Evolutionary conservation across 2,797 vertebrate genomes (phyloP), one percentile per base, ranked within the genome.

Genomic region (Xiphorhynchus erythropygius): DNA sequence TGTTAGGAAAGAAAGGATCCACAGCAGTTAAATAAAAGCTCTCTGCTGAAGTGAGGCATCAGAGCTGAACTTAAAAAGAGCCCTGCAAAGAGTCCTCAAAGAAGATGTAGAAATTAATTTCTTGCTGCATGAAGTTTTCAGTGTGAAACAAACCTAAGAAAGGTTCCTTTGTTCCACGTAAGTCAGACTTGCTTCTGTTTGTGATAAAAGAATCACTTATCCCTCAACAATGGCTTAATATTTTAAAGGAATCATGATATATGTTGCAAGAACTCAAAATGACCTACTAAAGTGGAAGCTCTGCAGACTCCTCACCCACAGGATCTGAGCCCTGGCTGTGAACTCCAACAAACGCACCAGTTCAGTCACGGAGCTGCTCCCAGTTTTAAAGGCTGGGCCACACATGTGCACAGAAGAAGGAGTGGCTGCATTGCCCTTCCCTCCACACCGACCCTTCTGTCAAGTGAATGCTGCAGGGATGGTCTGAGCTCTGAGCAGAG

Each of bases 401-500:
- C 7, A 7, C 0, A 2, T 3, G 6, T 9, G 10, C 39, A 49
- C 18, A 46, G 74, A 23, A 28, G 8, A 65, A 74, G 9, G 18
- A 81, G 23, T 1, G 13, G 1, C 67, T 67, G 56, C 10, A 33
- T 9, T 37, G 8, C 18, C 35, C 57, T 30, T 56, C 55, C 42
- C 42, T 79, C 57, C 78, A 79, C 55, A 57, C n/a, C 17, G 10
- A 37, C 21, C 52, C 53, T 68, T 56, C 57, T 56, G 60, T 9
- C 19, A 10, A n/a, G 33, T 2, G 63, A 84, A 8, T 0, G 2
- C 1, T 10, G 1, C 37, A 41, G 46, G n/a, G 21, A 67, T 5
- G 19, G 12, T 18, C 0, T 42, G 49, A 75, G 62, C 33, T n/a
- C 73, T 14, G 37, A 85, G 55, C 37, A 90, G 53, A 64, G 77